phyloP scores from a whole-genome alignment of 2,113 vertebrate genomes.

The Antechinus flavipes region DNA sequence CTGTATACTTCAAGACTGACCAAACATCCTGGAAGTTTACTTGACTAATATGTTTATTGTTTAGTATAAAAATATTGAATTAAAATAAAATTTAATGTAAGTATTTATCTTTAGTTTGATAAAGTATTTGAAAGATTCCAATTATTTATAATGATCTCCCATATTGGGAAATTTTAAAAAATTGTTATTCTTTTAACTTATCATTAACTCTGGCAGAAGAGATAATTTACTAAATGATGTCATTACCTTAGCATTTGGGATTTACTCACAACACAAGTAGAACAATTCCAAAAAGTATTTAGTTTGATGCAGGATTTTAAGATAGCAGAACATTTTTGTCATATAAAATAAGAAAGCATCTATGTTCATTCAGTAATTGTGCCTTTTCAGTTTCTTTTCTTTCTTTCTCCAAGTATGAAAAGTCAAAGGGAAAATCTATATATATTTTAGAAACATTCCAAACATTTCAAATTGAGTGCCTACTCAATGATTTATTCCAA shows the following conservation, averaged over 20 bases:
- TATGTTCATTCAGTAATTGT: background rate
- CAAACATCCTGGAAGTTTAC: background rate
- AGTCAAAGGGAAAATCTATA: background rate
- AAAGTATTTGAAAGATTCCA: background rate
- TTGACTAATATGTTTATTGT: slow-evolving; percentile 25
- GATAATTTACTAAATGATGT: background rate
- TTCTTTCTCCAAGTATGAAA: background rate
- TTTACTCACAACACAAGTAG: background rate
- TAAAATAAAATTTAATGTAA: background rate
- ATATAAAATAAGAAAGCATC: background rate
- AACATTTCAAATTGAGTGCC: no score
- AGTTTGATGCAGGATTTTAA: background rate
- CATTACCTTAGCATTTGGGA: background rate
- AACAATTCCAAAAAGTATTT: background rate
- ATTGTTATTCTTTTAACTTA: background rate
- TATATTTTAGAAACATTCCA: background rate
- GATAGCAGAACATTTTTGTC: background rate
- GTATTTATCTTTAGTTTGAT: background rate
- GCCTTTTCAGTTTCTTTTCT: background rate
- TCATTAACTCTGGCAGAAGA: background rate
- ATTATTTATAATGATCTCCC: background rate
- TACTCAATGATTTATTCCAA: background rate
- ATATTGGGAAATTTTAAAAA: background rate
- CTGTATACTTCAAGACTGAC: background rate
- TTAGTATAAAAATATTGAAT: slow-evolving; percentile 9